Conservation (phyloP, 2,888 invertebrate species). For the Amitus sp. region DNA sequence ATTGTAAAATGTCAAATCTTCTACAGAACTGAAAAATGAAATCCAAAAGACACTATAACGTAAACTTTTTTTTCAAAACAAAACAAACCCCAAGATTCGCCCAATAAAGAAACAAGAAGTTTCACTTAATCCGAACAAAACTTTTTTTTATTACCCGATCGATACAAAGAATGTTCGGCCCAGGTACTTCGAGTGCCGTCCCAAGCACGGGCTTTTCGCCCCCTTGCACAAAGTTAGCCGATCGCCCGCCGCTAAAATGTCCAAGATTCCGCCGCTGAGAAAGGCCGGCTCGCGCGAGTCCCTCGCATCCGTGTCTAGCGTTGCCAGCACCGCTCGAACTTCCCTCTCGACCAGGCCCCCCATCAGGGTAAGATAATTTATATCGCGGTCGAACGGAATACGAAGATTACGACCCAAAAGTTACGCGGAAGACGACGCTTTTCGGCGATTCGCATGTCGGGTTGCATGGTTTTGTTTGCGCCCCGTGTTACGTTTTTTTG, state of each 20-base stretch:
- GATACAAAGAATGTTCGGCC: neutral
- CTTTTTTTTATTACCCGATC: no score
- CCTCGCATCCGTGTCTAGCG: slow-evolving; percentile 70
- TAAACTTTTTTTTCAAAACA: no score
- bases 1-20: no score
- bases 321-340: slow-evolving; percentile 66
- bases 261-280: slow-evolving; percentile 71
- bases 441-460: slow-evolving; percentile 4
- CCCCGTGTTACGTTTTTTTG: slow-evolving; percentile 49
- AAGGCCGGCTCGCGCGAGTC: slow-evolving; percentile 89
- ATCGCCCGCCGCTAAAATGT: slow-evolving; percentile 74
- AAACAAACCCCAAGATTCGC: no score
- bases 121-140: no score
- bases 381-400: no score
- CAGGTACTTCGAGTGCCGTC: slow-evolving; percentile 94
- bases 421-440: no score
- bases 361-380: slow-evolving; percentile 80
- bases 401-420: no score
- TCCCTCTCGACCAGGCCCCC: slow-evolving; percentile 51
- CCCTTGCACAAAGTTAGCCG: slow-evolving; percentile 90
- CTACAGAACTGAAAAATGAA: neutral
- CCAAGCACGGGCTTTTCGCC: slow-evolving; percentile 93
- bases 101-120: no score
- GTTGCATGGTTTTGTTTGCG: slow-evolving; percentile 43
- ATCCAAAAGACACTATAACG: neutral